Evolutionary conservation across 2,888 invertebrate species (phyloP), one percentile per base, ranked within the genome.

Genomic region (Microchrysa polita): DNA sequence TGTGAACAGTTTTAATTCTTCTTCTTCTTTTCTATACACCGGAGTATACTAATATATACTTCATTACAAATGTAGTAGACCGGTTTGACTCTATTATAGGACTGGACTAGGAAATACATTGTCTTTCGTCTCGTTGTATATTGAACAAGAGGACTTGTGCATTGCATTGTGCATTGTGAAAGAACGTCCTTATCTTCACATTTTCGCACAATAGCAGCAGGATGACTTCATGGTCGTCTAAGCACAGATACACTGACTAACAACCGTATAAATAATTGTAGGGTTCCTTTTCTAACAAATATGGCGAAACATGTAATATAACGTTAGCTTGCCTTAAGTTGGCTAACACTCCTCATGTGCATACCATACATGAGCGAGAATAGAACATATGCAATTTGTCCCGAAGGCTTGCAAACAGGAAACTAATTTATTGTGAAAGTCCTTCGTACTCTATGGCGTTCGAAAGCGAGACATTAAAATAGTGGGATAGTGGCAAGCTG

Each of bases 1-100:
- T 65, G 65, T 65, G 65, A 65, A 65, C 65, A 48, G 65, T 65
- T 65, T 65, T 48, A 65, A 65, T 65, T 65, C 65, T 48, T 65
- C 65, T 48, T 65, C 10, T 10, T 44, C 65, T n/a, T n/a, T n/a
- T 44, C 18, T 40, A 40, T 48, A 10, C 48, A n/a, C n/a, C n/a
- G n/a, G n/a, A n/a, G n/a, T n/a, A n/a, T 48, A 48, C 27, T 34
- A 34, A 5, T 34, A 7, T n/a, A n/a, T 34, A 34, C 4, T 34
- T 34, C 27, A 34, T 34, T 34, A 34, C 27, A 34, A 34, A 34
- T 34, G 27, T 34, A 7, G 27, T 34, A 7, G 2, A 7, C 27
- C 27, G 48, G 16, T n/a, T 48, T n/a, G n/a, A n/a, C n/a, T n/a
- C n/a, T n/a, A n/a, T n/a, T n/a, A n/a, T n/a, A n/a, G n/a, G n/a